Evolutionary conservation across 2,113 vertebrate genomes (phyloP).

Genomic region (Albula goreensis): DNA sequence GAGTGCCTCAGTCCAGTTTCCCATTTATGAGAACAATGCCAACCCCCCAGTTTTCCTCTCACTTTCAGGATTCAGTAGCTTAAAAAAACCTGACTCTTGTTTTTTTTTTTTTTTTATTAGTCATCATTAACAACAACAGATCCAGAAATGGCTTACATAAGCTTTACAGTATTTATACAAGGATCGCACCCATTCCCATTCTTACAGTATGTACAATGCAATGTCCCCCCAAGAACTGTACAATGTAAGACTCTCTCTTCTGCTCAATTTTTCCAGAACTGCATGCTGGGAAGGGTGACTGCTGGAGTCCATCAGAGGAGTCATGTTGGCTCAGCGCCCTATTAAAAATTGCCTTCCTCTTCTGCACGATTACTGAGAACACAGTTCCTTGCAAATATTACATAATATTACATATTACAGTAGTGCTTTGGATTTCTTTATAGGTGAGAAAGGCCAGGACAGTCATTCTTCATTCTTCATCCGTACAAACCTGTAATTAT

Average conservation of each 20-base stretch:
- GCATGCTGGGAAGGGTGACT: conserved; percentile 20
- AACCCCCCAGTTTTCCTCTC: neutral
- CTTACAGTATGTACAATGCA: conserved; percentile 74
- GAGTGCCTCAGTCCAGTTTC: neutral
- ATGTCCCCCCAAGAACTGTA: conserved; percentile 43
- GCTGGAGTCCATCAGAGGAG: neutral
- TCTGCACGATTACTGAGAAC: conserved; percentile 44
- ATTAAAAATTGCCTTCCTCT: neutral
- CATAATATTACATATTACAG: conserved; percentile 72
- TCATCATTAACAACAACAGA: conserved; percentile 60
- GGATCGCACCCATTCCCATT: conserved; percentile 67
- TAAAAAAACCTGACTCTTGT: conserved; percentile 62
- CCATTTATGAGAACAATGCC: neutral
- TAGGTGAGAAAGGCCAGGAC: conserved; percentile 56
- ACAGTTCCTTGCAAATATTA: conserved; percentile 76
- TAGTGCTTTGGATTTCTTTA: conserved; percentile 78
- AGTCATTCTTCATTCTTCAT: conserved; percentile 85
- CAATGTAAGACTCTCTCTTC: conserved; percentile 55
- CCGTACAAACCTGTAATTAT: conserved; percentile 88
- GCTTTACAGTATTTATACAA: conserved; percentile 79
- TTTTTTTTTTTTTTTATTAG: conserved; percentile 43
- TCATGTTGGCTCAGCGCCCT: neutral
- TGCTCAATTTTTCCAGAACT: conserved; percentile 20
- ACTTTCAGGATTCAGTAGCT: neutral
- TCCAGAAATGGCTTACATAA: conserved; percentile 60